These are phyloP conservation scores for Drosophila funebris DNA, from an alignment of 1,140 invertebrate species.

Conservation along the genomic window DNA sequence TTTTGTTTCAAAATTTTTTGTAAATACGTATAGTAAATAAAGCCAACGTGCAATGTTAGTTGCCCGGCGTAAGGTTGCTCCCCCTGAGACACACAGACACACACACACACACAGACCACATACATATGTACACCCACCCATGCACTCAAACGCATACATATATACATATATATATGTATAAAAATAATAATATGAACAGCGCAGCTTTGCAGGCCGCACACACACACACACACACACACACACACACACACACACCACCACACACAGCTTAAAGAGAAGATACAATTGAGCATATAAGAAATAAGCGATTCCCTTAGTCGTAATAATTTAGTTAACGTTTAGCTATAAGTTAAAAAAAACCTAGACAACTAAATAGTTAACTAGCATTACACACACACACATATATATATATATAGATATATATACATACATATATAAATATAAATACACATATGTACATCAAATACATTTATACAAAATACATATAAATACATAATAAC, in stretches of 20 bases:
- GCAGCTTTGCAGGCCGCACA: conserved; percentile 30
- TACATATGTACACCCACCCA: conserved; percentile 41
- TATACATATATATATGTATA: conserved; percentile 15
- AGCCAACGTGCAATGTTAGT: conserved; percentile 44
- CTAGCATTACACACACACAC: conserved; percentile 54
- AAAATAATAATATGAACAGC: conserved; percentile 22
- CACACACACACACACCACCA: conserved; percentile 11
- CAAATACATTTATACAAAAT: conserved; percentile 41
- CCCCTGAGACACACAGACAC: conserved; percentile 10
- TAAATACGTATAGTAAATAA: conserved; percentile 19
- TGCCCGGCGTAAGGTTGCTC: conserved; percentile 31
- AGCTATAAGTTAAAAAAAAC: conserved; percentile 48
- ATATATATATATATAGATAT: conserved; percentile 33
- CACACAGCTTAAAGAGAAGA: conserved; percentile 37
- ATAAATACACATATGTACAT: conserved; percentile 26
- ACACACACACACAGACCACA: conserved; percentile 12
- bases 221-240: conserved; percentile 15
- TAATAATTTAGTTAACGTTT: conserved; percentile 72
- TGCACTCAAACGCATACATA: conserved; percentile 17
- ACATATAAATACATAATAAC: conserved; percentile 43
- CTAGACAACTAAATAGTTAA: conserved; percentile 66
- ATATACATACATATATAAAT: conserved; percentile 30
- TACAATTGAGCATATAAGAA: conserved; percentile 29
- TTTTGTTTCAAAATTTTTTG: conserved; percentile 39
- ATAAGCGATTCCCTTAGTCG: conserved; percentile 70